Evolutionary conservation across 2,113 vertebrate genomes (phyloP).

Genomic region (Monarcha castaneiventris): DNA sequence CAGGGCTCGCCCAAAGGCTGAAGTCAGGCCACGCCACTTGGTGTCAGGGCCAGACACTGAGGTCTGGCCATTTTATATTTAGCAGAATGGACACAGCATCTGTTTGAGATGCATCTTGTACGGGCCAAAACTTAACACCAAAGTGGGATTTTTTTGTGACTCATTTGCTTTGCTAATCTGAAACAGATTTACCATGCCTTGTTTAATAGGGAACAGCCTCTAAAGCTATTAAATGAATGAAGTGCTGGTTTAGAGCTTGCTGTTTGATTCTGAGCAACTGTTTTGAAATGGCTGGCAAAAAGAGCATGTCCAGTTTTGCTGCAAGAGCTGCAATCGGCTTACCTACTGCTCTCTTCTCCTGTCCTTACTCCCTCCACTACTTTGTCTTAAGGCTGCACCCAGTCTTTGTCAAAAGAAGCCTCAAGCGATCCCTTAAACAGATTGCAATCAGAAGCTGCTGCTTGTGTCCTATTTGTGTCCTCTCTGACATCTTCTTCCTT

Average conservation of each 20-base stretch:
- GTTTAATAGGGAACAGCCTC: conserved; percentile 17
- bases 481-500: not conserved
- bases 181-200: conserved; percentile 41
- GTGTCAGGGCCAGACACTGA: not conserved
- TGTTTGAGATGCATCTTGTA: not conserved
- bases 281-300: conserved; percentile 26
- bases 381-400: not conserved
- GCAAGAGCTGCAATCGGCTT: not conserved
- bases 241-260: not conserved
- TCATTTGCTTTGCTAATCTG: conserved; percentile 39
- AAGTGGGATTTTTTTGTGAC: not conserved
- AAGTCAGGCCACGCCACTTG: not conserved
- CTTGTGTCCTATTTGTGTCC: not conserved
- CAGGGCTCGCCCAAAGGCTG: not conserved
- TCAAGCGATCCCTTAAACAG: not conserved
- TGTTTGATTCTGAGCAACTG: conserved; percentile 29
- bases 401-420: not conserved
- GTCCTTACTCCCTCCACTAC: not conserved
- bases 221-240: conserved; percentile 44
- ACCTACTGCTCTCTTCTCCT: not conserved
- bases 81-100: not conserved
- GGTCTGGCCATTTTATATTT: not conserved
- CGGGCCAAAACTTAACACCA: conserved; percentile 18
- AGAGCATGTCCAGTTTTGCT: not conserved
- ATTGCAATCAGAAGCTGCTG: not conserved